A percentile compares a stretch with the other conserved stretches of the same genome.
Evolutionary conservation across 2,113 vertebrate species (phyloP).

Genomic region (Phoxinus phoxinus): DNA sequence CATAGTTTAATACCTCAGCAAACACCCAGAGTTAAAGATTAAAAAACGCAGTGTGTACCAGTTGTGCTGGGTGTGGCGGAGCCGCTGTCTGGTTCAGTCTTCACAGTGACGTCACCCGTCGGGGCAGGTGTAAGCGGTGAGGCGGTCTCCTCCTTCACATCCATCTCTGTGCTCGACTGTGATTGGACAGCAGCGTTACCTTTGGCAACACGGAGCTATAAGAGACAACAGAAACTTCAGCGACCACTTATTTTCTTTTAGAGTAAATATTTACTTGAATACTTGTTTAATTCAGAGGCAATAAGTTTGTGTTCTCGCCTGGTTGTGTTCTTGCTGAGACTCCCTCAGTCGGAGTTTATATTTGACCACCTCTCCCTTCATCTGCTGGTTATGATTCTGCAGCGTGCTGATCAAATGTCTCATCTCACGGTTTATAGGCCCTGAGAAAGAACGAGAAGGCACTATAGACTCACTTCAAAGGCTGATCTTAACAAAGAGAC

Average conservation of each 20-base stretch:
- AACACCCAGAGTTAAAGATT: not conserved
- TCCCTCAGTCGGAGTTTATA: conserved; percentile 91
- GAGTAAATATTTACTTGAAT: not conserved
- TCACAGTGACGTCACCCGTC: conserved; percentile 73
- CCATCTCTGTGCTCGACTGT: conserved; percentile 90
- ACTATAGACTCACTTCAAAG: not conserved
- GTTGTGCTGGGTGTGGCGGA: conserved; percentile 76
- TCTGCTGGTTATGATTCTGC: conserved; percentile 96
- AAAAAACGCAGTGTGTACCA: conserved; percentile 54
- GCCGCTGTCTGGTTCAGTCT: conserved; percentile 82
- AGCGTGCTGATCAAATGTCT: conserved; percentile 96
- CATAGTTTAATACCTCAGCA: not conserved
- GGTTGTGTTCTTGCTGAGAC: conserved; percentile 89
- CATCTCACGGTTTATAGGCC: conserved; percentile 97
- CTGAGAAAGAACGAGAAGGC: conserved; percentile 65
- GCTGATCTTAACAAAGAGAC: not conserved
- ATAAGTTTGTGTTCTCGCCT: conserved; percentile 73
- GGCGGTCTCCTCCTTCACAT: conserved; percentile 85
- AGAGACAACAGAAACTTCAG: not conserved
- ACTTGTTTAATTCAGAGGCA: not conserved
- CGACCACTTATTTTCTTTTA: too few relatives aligned
- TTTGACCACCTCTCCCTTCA: conserved; percentile 94
- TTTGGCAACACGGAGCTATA: conserved; percentile 81
- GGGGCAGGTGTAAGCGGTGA: conserved; percentile 68
- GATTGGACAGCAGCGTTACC: conserved; percentile 87